Evolutionary conservation across 2,113 vertebrate species (phyloP).

Genomic region (Otus sunia): DNA sequence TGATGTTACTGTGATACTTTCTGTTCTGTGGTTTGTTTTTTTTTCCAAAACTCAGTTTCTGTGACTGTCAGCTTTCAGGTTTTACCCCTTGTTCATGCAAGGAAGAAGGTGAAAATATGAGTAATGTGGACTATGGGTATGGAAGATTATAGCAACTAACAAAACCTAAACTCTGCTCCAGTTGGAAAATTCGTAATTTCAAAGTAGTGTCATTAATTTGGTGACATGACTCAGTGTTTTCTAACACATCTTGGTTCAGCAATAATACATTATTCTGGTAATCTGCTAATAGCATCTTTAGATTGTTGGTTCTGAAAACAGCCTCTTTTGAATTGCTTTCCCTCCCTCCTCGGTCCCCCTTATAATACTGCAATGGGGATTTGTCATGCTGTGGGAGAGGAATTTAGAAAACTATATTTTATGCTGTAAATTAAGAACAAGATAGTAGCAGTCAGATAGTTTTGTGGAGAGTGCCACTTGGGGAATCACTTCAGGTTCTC

Average conservation of each 20-base stretch:
- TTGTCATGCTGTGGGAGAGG: neutral
- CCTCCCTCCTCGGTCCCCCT: neutral
- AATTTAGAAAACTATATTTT: neutral
- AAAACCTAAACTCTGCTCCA: neutral
- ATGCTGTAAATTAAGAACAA: neutral
- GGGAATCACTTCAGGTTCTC: neutral
- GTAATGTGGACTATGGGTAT: accelerated
- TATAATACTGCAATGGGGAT: neutral
- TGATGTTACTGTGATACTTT: neutral
- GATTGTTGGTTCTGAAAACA: neutral
- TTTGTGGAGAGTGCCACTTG: neutral
- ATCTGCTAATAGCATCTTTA: conserved; percentile 35
- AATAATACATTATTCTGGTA: conserved; percentile 15
- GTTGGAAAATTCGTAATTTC: conserved; percentile 11
- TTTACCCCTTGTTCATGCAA: neutral
- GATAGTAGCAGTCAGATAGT: neutral
- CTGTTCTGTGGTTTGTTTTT: neutral
- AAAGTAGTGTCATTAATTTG: conserved; percentile 29
- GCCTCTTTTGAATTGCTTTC: neutral
- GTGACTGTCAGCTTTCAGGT: neutral
- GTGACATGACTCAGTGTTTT: conserved; percentile 24
- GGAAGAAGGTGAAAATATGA: neutral
- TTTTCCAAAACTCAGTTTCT: neutral
- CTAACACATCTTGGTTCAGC: neutral
- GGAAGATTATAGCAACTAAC: neutral